phyloP scores from a whole-genome alignment of 2,113 vertebrate species.

The Egretta garzetta region DNA sequence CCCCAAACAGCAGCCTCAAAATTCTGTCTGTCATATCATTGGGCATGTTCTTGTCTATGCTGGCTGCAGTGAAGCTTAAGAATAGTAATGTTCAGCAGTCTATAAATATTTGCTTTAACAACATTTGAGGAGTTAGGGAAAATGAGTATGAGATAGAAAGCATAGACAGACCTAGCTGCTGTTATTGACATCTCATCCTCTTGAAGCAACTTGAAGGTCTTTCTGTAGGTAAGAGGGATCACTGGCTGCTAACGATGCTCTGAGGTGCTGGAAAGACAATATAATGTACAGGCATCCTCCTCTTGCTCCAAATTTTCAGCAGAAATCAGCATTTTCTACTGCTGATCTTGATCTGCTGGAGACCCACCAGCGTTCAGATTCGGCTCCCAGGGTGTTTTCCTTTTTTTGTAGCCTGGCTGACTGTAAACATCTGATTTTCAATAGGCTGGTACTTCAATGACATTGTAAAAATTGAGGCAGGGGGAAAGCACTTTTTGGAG shows the following conservation, averaged over 20 bases:
- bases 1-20: not conserved
- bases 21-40: rapidly evolving
- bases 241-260: not conserved
- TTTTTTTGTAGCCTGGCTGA: not conserved
- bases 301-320: not conserved
- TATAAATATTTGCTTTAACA: not conserved
- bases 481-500: not conserved
- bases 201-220: not conserved
- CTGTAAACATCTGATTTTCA: not conserved
- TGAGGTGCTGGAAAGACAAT: not conserved
- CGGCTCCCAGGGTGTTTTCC: not conserved
- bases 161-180: not conserved
- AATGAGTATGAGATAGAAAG: not conserved
- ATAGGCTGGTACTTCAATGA: not conserved
- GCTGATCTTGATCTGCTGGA: not conserved
- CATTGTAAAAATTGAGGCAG: not conserved
- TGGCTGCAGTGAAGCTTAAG: not conserved
- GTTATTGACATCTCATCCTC: not conserved
- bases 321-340: not conserved
- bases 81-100: not conserved
- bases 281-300: not conserved
- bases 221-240: not conserved
- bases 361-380: not conserved
- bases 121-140: not conserved
- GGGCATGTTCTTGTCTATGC: not conserved